Percentiles rank a stretch among this genome's conserved stretches.
phyloP scores from a whole-genome alignment of 2,888 invertebrate genomes.

The Trichopoda pennipes region DNA sequence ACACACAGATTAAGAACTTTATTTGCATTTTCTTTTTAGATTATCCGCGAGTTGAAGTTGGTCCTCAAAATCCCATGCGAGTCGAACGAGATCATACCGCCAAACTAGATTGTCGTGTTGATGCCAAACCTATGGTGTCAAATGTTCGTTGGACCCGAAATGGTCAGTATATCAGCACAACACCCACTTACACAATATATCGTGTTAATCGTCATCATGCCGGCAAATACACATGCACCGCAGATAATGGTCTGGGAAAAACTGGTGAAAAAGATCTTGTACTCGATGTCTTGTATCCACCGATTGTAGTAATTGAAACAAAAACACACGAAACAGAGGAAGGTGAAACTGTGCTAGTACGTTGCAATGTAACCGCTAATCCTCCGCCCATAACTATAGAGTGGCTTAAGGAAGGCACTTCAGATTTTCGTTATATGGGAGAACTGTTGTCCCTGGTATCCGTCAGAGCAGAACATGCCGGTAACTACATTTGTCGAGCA shows the following conservation, averaged over 20 bases:
- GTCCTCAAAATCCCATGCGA: conserved; percentile 93
- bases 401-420: conserved; percentile 93
- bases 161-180: conserved; percentile 90
- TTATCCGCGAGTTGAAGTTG: conserved; percentile 94
- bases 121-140: conserved; percentile 93
- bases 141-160: conserved; percentile 93
- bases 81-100: conserved; percentile 93
- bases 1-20: background rate
- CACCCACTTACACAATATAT: conserved; percentile 88
- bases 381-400: conserved; percentile 91
- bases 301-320: conserved; percentile 90
- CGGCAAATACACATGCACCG: conserved; percentile 93
- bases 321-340: conserved; percentile 91
- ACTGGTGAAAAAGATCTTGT: conserved; percentile 90
- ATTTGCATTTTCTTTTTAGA: conserved; percentile 82
- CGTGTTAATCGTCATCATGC: conserved; percentile 91
- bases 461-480: conserved; percentile 92
- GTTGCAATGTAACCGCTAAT: conserved; percentile 93
- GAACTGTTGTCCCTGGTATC: conserved; percentile 87
- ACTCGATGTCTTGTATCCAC: conserved; percentile 92
- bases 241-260: conserved; percentile 92
- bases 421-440: conserved; percentile 91
- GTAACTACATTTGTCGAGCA: conserved; percentile 94
- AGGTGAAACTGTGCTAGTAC: conserved; percentile 90
- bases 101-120: conserved; percentile 92